A percentile compares a stretch with the other conserved stretches of the same genome.
These are phyloP conservation scores for Sciaenops ocellatus DNA, from an alignment of 2,797 vertebrate genomes.

Conservation along the genomic window DNA sequence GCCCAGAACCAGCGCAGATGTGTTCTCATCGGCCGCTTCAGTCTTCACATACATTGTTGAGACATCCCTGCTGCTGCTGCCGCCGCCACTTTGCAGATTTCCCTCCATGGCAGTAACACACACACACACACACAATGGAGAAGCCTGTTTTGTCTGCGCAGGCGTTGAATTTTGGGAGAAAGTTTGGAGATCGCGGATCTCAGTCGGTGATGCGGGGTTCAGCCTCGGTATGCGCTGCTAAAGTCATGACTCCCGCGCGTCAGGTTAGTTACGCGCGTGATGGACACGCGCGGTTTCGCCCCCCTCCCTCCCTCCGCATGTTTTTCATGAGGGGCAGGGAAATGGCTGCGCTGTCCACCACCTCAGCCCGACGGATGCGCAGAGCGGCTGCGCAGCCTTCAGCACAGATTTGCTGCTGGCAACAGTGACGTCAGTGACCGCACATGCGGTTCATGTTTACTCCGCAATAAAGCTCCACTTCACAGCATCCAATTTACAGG, in stretches of 20 bases:
- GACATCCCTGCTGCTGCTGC: constrained; percentile 53
- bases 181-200: constrained; percentile 66
- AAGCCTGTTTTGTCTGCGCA: constrained; percentile 66
- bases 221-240: neutral
- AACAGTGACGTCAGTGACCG: constrained; percentile 71
- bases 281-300: neutral
- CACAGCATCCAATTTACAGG: no score
- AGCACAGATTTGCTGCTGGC: constrained; percentile 74
- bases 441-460: neutral
- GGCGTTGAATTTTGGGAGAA: constrained; percentile 59
- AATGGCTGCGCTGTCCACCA: constrained; percentile 83
- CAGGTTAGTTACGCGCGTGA: constrained; percentile 1
- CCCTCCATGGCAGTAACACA: constrained; percentile 64
- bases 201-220: constrained; percentile 34
- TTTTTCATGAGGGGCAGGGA: constrained; percentile 50
- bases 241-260: constrained; percentile 18
- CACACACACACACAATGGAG: neutral
- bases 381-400: constrained; percentile 84
- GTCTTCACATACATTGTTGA: constrained; percentile 70
- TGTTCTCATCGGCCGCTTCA: constrained; percentile 66
- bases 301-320: neutral
- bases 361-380: constrained; percentile 80
- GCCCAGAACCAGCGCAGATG: constrained; percentile 72
- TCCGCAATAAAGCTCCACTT: neutral
- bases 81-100: constrained; percentile 42